phyloP scores from a whole-genome alignment of 1,140 invertebrate genomes.

The Temnothorax longispinosus region DNA sequence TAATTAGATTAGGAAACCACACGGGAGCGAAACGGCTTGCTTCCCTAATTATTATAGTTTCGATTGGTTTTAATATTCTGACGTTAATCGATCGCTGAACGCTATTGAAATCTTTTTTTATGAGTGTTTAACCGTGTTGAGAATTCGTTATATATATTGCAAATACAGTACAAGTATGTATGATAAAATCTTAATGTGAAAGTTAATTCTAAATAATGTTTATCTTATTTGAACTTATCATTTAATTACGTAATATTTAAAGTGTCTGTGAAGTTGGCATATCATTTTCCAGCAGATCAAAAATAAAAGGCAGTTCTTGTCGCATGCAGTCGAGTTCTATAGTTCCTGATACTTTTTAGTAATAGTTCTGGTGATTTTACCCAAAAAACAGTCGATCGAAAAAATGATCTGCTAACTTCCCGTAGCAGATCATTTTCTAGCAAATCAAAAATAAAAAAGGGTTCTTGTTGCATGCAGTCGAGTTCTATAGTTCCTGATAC shows the following conservation, averaged over 20 bases:
- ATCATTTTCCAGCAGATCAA: no score
- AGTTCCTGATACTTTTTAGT: no score
- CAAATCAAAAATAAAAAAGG: no score
- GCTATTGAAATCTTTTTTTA: neutral
- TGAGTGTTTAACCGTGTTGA: neutral
- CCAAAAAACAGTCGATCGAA: no score
- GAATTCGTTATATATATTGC: neutral
- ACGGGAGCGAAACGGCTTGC: neutral
- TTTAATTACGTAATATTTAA: neutral
- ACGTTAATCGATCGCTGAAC: neutral
- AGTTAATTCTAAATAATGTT: neutral
- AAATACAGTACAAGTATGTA: neutral
- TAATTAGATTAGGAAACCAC: conserved; percentile 54
- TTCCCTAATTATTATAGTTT: neutral
- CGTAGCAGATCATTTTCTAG: no score
- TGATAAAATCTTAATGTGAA: neutral
- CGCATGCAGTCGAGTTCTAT: no score
- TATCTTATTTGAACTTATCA: neutral
- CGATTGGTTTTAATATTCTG: neutral
- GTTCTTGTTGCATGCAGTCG: no score
- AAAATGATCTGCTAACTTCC: no score
- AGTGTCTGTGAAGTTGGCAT: no score
- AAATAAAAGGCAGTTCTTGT: no score
- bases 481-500: no score
- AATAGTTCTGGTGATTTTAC: no score